Base-by-base conservation (phyloP, 2,797 vertebrate species). In the Pipistrellus pipistrellus region DNA sequence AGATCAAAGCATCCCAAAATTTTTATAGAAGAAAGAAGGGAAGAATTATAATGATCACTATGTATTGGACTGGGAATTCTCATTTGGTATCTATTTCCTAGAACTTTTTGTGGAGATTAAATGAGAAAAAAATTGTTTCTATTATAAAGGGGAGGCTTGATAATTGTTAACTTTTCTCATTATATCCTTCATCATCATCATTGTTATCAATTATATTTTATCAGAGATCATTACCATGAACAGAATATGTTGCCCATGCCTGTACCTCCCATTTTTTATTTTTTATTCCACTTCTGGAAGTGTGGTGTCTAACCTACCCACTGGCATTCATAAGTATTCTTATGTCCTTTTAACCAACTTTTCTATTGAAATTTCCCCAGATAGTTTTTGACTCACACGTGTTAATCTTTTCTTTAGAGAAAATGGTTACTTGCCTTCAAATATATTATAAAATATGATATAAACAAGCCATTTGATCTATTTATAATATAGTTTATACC, bases 21-120 rank as follows among this genome's bases (percentile, higher is more conserved):
- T 5, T 78, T 81, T 84, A 3, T 73, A 93, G 23, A 46, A 80
- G 48, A 20, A 41, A 91, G 23, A 73, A 5, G 23, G 77, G 20
- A 64, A 38, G 10, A 80, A 21, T 77, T 53, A 15, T 35, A 71
- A 88, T 85, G 23, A 51, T 23, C 14, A 9, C 9, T 73, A 21
- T 35, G 15, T 68, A 44, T 27, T 91, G 4, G 15, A 93, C 32
- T 55, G 53, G 53, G 48, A 21, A 68, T 72, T 76, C 21, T 77
- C 20, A 59, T 78, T 80, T 73, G 20, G 30, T 88, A 18, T 38
- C 4, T 86, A 81, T 32, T 92, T 96, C 41, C 30, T 88, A 82
- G 46, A 53, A 23, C 44, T 18, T 53, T 72, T 30, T 86, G 17
- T 80, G 38, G 78, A 27, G 91, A 77, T 57, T 62, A 51, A 85